Percentiles rank a stretch among this genome's conserved stretches.
phyloP scores from a whole-genome alignment of 1,140 invertebrate genomes.

The Chrysomallon squamiferum region DNA sequence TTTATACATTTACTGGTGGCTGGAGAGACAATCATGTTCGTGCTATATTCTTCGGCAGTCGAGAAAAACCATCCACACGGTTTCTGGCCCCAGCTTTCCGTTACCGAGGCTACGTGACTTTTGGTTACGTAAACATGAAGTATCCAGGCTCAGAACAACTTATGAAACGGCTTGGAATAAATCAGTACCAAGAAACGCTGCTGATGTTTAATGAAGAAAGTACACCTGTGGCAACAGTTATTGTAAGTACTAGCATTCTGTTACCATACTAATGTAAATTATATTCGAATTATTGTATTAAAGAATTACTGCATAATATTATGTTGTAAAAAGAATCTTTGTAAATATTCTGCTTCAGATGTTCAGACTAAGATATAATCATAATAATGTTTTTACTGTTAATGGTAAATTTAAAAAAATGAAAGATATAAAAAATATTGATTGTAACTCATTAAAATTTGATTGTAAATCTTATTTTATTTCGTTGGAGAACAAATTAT shows the following conservation, averaged over 20 bases:
- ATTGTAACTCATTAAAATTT: too few species aligned
- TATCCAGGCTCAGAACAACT: conserved; percentile 57
- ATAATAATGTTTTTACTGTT: too few species aligned
- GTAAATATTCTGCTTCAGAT: too few species aligned
- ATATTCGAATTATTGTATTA: not conserved
- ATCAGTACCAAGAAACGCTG: conserved; percentile 76
- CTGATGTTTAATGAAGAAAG: conserved; percentile 90
- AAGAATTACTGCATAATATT: not conserved
- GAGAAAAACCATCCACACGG: conserved; percentile 76
- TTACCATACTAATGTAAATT: not conserved
- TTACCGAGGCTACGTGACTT: conserved; percentile 83
- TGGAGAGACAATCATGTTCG: conserved; percentile 92
- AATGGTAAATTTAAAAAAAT: too few species aligned
- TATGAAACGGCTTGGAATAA: conserved; percentile 66
- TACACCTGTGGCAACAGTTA: conserved; percentile 82
- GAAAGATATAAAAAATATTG: too few species aligned
- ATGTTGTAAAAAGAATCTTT: not conserved
- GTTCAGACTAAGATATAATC: too few species aligned
- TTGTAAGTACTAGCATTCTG: conserved; percentile 50
- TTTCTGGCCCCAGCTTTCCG: conserved; percentile 89
- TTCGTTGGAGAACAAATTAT: too few species aligned
- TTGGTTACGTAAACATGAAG: conserved; percentile 74
- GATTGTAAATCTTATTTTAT: too few species aligned
- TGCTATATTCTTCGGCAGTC: conserved; percentile 85
- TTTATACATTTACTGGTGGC: conserved; percentile 81